Conservation (phyloP, 2,888 invertebrate genomes). For the Cephus rjabovi region DNA sequence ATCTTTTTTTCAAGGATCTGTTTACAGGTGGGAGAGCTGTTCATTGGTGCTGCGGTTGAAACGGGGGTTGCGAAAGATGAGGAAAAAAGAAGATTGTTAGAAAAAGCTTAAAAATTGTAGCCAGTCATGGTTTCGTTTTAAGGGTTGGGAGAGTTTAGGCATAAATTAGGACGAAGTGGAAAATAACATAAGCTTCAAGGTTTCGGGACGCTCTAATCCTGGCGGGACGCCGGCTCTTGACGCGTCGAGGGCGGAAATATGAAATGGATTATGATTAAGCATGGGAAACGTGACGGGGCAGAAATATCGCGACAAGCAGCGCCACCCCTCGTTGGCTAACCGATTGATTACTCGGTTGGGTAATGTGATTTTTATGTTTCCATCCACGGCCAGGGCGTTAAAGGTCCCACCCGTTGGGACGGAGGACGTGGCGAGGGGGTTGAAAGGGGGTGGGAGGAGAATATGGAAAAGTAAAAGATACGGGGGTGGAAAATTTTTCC, state of each 20-base stretch:
- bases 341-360: slow-evolving; percentile 31
- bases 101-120: not conserved
- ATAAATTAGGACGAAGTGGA: not conserved
- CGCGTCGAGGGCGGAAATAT: slow-evolving; percentile 16
- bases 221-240: slow-evolving; percentile 9
- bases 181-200: not conserved
- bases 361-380: slow-evolving; percentile 37
- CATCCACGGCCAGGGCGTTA: slow-evolving; percentile 13
- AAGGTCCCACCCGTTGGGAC: not conserved
- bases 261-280: slow-evolving; percentile 28
- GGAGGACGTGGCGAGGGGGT: slow-evolving; percentile 9
- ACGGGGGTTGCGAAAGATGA: not conserved
- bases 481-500: not conserved
- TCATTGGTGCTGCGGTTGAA: not conserved
- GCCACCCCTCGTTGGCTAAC: slow-evolving; percentile 21
- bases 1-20: not conserved
- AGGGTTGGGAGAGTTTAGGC: not conserved
- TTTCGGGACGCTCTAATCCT: not conserved
- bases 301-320: slow-evolving; percentile 25
- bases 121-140: no score
- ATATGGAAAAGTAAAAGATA: not conserved
- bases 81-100: not conserved
- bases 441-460: slow-evolving; percentile 11
- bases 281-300: slow-evolving; percentile 32
- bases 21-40: not conserved